Base-by-base conservation (phyloP, 2,797 vertebrate species). In the Gila robusta region DNA sequence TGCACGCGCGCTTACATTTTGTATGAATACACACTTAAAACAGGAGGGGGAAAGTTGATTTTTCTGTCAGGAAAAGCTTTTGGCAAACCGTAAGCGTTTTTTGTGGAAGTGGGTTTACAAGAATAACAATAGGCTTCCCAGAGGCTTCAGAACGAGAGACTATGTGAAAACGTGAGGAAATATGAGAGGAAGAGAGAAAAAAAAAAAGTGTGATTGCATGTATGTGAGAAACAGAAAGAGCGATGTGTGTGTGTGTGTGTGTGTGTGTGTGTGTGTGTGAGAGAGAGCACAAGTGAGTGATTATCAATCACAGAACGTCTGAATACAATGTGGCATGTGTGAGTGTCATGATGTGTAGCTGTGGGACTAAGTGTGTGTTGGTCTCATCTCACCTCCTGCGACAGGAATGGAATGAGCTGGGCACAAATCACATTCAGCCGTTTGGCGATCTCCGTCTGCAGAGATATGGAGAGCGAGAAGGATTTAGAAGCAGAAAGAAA, bases 391-490 rank as follows among this genome's bases (percentile, higher is more conserved):
- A 98, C 97, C 96, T 97, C 95, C 92, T 95, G 94, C 78, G 95
- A 96, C 90, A 96, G 94, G 93, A 96, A 96, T 37, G 95, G 96
- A 93, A 96, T 96, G 94, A 97, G 93, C 89, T 96, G 96, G 81
- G 96, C 95, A 11, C 96, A 97, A 91, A 96, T 96, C 90, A 97
- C 96, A 2, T 97, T 95, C 89, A 96, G 92, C 80, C 95, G 92
- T 90, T 97, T 97, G 76, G 96, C 96, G 26, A 96, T 97, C 93
- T 98, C 97, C 1, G 96, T 96, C 97, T 98, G 91, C 79, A 91
- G 89, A 84, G 56, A 85, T 35, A 87, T 72, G 81, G 44, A 78
- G 37, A 41, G 21, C 39, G 8, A 59, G 64, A 78, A 66, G 77
- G 76, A 74, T 28, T 72, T 26, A 80, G 19, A 3, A 21, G n/a